Evolutionary conservation across 2,797 vertebrate genomes (phyloP), one percentile per base, ranked within the genome.

Genomic region (Acanthopagrus latus): DNA sequence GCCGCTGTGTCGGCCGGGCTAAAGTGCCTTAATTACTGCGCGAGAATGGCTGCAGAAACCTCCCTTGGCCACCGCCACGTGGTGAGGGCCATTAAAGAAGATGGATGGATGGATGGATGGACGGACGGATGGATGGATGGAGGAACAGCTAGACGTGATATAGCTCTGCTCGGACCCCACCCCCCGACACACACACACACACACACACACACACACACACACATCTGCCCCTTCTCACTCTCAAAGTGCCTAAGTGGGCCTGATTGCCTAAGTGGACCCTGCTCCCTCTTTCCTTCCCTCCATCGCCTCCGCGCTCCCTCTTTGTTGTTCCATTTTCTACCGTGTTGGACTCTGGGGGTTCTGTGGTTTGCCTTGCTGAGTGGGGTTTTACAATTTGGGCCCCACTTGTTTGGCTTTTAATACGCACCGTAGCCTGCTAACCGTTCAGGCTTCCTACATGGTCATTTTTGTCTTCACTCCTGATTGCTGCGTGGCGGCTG

Each of bases 1-100:
- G 88, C 81, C 85, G 81, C 86, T 84, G 86, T 76, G 90, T 84
- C 76, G 70, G 87, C 79, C 78, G 7, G 21, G 74, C 82, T 88
- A 94, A 91, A 93, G 91, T 90, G 92, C 93, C 92, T 94, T 95
- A 95, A 95, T 95, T 95, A 95, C 92, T 86, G 86, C 85, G 83
- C 51, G 89, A 90, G 92, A 91, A 90, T 77, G 29, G 88, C 83
- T 33, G 86, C 81, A 87, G 85, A 88, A 88, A 87, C 89, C 89
- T 90, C 82, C 84, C 63, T 44, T 65, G 76, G 87, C 83, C 78
- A 79, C 81, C 8, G 43, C 76, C 91, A 83, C 57, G 74, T 83
- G 87, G 90, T 87, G 84, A 79, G 62, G 88, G 81, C 93, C 93
- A 95, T 95, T 95, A 94, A 93, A 92, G 88, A 92, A 86, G 93